phyloP scores from a whole-genome alignment of 1,140 invertebrate genomes.

The Heliconius melpomene region DNA sequence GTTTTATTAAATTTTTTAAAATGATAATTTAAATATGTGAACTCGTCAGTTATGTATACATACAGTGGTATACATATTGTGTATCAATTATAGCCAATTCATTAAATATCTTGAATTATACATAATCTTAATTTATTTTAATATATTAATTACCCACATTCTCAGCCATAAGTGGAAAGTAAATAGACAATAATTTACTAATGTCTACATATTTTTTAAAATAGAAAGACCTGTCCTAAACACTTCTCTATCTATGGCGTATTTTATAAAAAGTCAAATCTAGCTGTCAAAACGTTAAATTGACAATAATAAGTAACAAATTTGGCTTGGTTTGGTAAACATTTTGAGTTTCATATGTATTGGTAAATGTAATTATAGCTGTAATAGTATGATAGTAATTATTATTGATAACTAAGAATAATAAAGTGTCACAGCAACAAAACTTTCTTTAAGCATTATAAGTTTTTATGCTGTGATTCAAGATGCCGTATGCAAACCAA shows the following conservation, averaged over 20 bases:
- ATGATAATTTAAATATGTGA: too few species aligned
- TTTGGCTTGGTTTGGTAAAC: not conserved
- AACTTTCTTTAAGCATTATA: not conserved
- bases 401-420: not conserved
- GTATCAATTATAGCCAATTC: too few species aligned
- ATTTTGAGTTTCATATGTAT: not conserved
- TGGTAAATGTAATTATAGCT: not conserved
- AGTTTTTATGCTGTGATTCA: constrained; percentile 25
- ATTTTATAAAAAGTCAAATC: not conserved
- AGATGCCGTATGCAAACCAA: constrained; percentile 99
- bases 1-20: too few species aligned
- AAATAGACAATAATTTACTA: too few species aligned
- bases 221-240: too few species aligned
- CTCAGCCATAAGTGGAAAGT: too few species aligned
- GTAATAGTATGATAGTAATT: not conserved
- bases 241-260: not conserved
- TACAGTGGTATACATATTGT: too few species aligned
- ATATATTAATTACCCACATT: too few species aligned
- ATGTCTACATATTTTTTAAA: too few species aligned
- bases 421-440: not conserved
- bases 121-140: too few species aligned
- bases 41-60: too few species aligned
- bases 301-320: not conserved
- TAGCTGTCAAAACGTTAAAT: not conserved
- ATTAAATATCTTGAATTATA: too few species aligned